These are phyloP conservation scores for Isurus oxyrinchus DNA, from an alignment of 2,113 vertebrate species.

Conservation along the genomic window DNA sequence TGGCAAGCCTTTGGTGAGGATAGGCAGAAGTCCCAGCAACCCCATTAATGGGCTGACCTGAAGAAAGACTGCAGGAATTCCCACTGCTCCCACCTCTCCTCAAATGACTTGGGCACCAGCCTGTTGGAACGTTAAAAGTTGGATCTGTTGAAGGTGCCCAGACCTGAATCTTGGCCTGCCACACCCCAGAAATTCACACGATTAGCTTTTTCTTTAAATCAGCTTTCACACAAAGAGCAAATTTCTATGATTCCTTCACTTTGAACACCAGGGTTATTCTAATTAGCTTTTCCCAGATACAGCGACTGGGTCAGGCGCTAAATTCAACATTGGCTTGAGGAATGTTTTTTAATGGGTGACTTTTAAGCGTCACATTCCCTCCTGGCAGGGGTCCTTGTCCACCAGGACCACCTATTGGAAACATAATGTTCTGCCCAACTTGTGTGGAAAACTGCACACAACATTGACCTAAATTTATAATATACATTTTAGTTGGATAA, in stretches of 20 bases:
- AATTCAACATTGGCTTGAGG: neutral
- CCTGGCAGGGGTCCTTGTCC: neutral
- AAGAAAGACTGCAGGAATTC: too few species aligned
- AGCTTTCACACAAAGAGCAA: too few species aligned
- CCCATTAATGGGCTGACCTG: neutral
- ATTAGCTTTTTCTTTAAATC: too few species aligned
- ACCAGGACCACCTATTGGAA: neutral
- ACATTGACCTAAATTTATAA: neutral
- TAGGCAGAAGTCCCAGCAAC: neutral
- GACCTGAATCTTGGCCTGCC: neutral
- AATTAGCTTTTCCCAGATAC: neutral
- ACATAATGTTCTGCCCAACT: neutral
- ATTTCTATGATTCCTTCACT: neutral
- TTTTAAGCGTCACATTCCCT: neutral
- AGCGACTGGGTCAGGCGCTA: neutral
- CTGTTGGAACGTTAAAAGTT: neutral
- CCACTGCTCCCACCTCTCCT: too few species aligned
- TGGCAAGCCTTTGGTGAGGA: neutral
- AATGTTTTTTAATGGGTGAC: neutral
- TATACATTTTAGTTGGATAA: neutral
- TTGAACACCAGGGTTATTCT: neutral
- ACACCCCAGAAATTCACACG: too few species aligned
- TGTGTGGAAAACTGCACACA: neutral
- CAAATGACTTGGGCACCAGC: too few species aligned
- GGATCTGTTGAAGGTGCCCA: neutral